Percentiles rank a stretch among this genome's conserved stretches.
Conservation (phyloP, 2,888 invertebrate genomes). For the Polyommatus iphigenia region DNA sequence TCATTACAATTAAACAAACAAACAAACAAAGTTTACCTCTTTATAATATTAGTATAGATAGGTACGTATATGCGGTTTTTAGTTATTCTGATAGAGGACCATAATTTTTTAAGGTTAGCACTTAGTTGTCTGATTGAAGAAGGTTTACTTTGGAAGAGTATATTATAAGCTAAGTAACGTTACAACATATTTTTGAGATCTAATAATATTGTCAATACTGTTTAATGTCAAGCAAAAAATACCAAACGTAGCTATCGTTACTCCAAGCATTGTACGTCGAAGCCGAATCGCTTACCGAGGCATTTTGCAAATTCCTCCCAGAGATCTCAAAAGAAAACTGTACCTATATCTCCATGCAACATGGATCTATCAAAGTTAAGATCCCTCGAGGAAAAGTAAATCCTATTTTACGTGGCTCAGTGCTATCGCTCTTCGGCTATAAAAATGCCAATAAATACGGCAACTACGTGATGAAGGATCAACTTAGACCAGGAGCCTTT, state of each 20-base stretch:
- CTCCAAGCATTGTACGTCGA: constrained; percentile 19
- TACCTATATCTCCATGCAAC: not conserved
- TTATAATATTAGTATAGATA: no score
- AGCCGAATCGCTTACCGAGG: constrained; percentile 28
- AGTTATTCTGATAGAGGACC: no score
- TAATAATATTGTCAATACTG: not conserved
- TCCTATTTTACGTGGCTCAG: constrained; percentile 50
- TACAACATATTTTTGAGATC: not conserved
- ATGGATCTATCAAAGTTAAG: constrained; percentile 19
- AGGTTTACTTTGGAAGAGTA: no score
- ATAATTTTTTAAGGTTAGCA: no score
- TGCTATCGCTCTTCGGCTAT: constrained; percentile 51
- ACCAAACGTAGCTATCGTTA: not conserved
- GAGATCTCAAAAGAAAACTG: constrained; percentile 1
- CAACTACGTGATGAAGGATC: constrained; percentile 40
- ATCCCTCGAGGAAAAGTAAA: constrained; percentile 48
- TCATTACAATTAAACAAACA: no score
- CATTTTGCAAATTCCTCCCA: constrained; percentile 2
- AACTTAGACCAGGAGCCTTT: constrained; percentile 36
- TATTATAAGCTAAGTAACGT: no score
- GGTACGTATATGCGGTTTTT: no score
- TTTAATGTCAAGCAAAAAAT: not conserved
- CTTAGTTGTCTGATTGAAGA: no score
- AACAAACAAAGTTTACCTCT: no score
- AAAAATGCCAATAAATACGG: constrained; percentile 59